phyloP scores from a whole-genome alignment of 2,888 invertebrate species.

The Oscheius sp. region DNA sequence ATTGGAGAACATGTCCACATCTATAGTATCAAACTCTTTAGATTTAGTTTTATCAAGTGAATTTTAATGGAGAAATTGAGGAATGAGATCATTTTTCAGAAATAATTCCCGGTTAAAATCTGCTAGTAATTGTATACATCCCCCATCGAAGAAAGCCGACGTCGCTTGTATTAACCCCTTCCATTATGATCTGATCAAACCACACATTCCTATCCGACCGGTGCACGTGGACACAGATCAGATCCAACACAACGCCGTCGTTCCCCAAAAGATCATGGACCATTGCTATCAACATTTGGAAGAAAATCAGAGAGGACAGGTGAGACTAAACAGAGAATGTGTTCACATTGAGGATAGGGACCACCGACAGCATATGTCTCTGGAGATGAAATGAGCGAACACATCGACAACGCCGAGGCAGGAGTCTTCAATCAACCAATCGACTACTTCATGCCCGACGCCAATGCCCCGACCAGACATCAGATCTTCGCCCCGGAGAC shows the following conservation, averaged over 20 bases:
- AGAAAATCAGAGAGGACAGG: neutral
- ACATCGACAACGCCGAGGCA: neutral
- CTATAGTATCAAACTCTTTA: slow-evolving; percentile 15
- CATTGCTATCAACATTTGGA: slow-evolving; percentile 13
- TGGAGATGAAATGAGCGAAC: slow-evolving; percentile 19
- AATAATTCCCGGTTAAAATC: slow-evolving; percentile 11
- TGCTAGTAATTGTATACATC: neutral
- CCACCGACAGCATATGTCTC: slow-evolving; percentile 5
- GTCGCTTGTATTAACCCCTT: slow-evolving; percentile 20
- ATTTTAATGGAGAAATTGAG: neutral
- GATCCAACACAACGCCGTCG: neutral
- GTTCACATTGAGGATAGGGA: slow-evolving; percentile 1
- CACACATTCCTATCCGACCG: neutral
- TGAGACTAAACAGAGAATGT: neutral
- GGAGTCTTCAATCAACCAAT: neutral
- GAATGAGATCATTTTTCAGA: neutral
- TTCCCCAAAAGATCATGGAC: neutral
- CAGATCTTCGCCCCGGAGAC: neutral
- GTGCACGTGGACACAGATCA: neutral
- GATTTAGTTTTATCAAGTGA: slow-evolving; percentile 10
- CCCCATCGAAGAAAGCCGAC: neutral
- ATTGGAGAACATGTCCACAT: slow-evolving; percentile 3
- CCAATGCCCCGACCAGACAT: neutral
- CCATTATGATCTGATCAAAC: slow-evolving; percentile 15
- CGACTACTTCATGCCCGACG: slow-evolving; percentile 22